Evolutionary conservation across 1,140 invertebrate genomes (phyloP).

Genomic region (Neotoxoptera formosana): DNA sequence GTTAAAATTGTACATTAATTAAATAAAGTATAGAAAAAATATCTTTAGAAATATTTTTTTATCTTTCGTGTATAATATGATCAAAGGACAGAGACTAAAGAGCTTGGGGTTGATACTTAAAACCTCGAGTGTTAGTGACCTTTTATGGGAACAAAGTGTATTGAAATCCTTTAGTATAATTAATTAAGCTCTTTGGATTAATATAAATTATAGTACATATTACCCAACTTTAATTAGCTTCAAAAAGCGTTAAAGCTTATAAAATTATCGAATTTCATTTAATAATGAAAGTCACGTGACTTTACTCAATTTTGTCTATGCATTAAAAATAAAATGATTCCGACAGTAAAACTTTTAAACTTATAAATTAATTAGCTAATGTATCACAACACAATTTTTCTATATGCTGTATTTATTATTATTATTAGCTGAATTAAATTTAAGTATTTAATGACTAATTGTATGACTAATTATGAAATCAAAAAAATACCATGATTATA

Average conservation of each 20-base stretch:
- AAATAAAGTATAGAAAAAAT: neutral
- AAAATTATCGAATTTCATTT: conserved; percentile 22
- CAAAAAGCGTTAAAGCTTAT: neutral
- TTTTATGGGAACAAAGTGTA: conserved; percentile 36
- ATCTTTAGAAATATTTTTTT: neutral
- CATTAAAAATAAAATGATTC: neutral
- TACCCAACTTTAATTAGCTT: neutral
- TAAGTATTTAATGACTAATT: neutral
- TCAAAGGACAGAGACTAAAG: neutral
- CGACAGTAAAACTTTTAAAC: neutral
- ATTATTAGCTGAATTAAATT: neutral
- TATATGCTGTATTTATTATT: neutral
- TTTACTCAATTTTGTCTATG: neutral
- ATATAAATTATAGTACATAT: conserved; percentile 22
- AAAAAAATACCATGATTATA: neutral
- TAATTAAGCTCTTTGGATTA: conserved; percentile 22
- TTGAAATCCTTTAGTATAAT: conserved; percentile 9
- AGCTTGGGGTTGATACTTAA: neutral
- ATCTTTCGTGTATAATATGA: neutral
- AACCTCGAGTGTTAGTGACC: conserved; percentile 8
- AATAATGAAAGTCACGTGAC: neutral
- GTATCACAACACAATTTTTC: neutral
- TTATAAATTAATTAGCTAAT: neutral
- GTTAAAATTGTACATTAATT: neutral
- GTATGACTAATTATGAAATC: neutral